These are phyloP conservation scores for Peromyscus aztecus DNA, from an alignment of 2,797 vertebrate genomes.

Conservation along the genomic window DNA sequence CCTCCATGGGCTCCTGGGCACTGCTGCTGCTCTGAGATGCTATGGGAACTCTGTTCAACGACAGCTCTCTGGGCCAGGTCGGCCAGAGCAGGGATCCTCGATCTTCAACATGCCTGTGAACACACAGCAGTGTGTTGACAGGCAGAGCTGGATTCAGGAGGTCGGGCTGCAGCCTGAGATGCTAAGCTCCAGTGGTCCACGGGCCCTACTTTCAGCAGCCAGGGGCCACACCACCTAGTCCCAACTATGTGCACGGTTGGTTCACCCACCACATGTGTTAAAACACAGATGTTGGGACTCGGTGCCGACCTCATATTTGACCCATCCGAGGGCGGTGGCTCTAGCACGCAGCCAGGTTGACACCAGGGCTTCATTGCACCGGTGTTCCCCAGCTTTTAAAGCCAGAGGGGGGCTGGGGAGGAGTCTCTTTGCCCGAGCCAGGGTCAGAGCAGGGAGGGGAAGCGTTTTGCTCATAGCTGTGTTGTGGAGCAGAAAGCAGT, in stretches of 20 bases:
- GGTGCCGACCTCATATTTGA: neutral
- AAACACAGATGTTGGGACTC: neutral
- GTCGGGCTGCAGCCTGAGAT: neutral
- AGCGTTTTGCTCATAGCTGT: neutral
- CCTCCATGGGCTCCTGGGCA: neutral
- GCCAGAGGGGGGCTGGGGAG: neutral
- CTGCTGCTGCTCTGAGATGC: neutral
- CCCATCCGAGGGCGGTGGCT: neutral
- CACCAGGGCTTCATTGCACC: neutral
- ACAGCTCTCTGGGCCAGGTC: neutral
- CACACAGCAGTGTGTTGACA: neutral
- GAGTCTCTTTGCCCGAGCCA: neutral
- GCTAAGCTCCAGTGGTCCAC: neutral
- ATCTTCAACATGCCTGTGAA: neutral
- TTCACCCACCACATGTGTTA: neutral
- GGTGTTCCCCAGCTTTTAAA: too few species aligned
- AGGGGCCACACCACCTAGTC: neutral
- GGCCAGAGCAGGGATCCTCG: neutral
- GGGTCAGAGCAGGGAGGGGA: neutral
- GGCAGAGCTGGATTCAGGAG: neutral
- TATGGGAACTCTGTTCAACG: neutral
- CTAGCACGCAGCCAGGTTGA: neutral
- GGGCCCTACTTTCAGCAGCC: neutral
- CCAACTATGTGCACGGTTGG: accelerated
- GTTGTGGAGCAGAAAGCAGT: neutral